A percentile compares a stretch with the other conserved stretches of the same genome.
Conservation (phyloP, 2,113 vertebrate species). For the Perccottus glenii region DNA sequence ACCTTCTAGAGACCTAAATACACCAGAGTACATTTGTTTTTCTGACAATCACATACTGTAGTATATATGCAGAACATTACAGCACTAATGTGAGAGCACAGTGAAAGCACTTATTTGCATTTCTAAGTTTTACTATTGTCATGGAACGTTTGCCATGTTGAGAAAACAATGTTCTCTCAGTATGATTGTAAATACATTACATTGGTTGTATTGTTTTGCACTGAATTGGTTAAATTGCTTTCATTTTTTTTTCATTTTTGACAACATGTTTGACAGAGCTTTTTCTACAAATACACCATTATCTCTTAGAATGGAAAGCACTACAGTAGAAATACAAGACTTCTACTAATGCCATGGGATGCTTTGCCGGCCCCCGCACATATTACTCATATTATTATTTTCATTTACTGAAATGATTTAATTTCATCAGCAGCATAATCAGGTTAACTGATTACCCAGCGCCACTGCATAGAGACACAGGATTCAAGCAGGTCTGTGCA, state of each 20-base stretch:
- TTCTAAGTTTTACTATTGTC: neutral
- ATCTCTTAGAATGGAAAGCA: constrained; percentile 8
- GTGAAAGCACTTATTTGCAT: constrained; percentile 1
- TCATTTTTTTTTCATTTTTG: constrained; percentile 19
- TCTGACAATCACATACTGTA: too few species aligned
- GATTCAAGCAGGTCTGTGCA: constrained; percentile 59
- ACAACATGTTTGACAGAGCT: constrained; percentile 27
- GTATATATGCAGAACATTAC: too few species aligned
- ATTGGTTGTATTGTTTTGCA: neutral
- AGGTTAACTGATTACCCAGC: constrained; percentile 77
- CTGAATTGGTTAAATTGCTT: constrained; percentile 1
- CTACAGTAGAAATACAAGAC: constrained; percentile 17
- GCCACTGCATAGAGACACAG: constrained; percentile 57
- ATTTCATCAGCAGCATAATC: constrained; percentile 79
- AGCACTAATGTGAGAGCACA: neutral
- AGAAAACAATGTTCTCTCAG: neutral
- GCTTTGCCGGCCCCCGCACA: constrained; percentile 44
- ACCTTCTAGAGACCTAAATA: neutral
- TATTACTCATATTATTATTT: constrained; percentile 79
- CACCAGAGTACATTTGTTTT: neutral
- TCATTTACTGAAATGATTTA: constrained; percentile 79
- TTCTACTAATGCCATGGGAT: constrained; percentile 52
- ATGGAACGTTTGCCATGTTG: constrained; percentile 1
- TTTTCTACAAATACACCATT: constrained; percentile 25
- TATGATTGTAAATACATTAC: neutral